Conservation (phyloP, 2,113 vertebrate species). For the Butastur rufipennis region DNA sequence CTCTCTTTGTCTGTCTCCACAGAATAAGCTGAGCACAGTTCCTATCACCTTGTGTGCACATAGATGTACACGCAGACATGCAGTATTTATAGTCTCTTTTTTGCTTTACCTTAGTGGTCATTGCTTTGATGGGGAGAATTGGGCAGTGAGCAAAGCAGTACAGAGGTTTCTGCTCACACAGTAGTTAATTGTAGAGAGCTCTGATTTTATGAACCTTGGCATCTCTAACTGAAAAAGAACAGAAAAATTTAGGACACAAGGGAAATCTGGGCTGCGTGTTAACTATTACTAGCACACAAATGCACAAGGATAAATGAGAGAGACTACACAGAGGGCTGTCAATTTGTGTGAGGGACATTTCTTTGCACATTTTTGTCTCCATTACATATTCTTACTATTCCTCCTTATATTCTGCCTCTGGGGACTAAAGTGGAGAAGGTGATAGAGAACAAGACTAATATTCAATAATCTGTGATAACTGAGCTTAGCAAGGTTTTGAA, state of each 20-base stretch:
- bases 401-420: background rate
- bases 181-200: background rate
- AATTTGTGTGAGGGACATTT: background rate
- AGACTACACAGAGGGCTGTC: background rate
- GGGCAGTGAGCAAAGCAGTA: background rate
- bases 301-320: background rate
- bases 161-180: background rate
- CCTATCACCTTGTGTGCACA: background rate
- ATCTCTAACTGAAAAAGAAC: background rate
- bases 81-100: background rate
- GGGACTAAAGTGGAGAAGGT: background rate
- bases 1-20: background rate
- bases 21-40: background rate
- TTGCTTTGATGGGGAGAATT: background rate
- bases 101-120: background rate
- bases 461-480: background rate
- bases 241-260: background rate
- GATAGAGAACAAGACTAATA: background rate
- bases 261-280: background rate
- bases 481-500: background rate
- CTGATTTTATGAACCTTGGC: background rate
- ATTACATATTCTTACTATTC: background rate
- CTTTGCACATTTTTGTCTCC: background rate
- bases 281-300: background rate
- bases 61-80: fast-evolving